phyloP scores from a whole-genome alignment of 2,113 vertebrate genomes.

The Chauna torquata region DNA sequence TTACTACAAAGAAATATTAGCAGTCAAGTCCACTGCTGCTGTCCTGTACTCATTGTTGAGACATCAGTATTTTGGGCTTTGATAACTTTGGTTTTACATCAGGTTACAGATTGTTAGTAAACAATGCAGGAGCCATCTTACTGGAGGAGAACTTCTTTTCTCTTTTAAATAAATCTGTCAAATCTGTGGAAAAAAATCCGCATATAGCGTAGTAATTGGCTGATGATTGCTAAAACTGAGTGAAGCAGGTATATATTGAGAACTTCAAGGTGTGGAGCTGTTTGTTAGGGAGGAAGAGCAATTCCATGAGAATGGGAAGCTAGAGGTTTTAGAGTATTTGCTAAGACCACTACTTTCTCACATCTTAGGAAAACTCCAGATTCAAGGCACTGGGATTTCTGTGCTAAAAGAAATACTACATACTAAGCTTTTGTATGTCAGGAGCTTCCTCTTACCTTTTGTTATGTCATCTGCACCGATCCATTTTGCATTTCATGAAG shows the following conservation, averaged over 20 bases:
- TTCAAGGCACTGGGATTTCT: not conserved
- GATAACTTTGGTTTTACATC: not conserved
- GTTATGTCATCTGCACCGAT: not conserved
- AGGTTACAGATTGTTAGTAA: not conserved
- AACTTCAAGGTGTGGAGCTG: not conserved
- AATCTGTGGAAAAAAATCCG: not conserved
- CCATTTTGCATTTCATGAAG: not conserved
- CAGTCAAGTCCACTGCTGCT: not conserved
- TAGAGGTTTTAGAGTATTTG: not conserved
- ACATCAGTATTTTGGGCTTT: not conserved
- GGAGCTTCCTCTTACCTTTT: not conserved
- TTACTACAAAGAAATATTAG: not conserved
- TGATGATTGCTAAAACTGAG: not conserved
- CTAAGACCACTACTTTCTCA: not conserved
- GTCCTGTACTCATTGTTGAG: not conserved
- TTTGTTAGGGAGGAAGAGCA: not conserved
- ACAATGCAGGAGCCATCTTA: not conserved
- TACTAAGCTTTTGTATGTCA: not conserved
- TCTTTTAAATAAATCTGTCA: not conserved
- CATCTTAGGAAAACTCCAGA: not conserved
- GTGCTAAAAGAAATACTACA: not conserved
- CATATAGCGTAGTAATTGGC: not conserved
- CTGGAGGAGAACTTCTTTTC: not conserved
- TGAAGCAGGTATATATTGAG: not conserved
- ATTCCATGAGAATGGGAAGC: not conserved